Base-by-base conservation (phyloP, 2,113 vertebrate species). In the Osmerus mordax region DNA sequence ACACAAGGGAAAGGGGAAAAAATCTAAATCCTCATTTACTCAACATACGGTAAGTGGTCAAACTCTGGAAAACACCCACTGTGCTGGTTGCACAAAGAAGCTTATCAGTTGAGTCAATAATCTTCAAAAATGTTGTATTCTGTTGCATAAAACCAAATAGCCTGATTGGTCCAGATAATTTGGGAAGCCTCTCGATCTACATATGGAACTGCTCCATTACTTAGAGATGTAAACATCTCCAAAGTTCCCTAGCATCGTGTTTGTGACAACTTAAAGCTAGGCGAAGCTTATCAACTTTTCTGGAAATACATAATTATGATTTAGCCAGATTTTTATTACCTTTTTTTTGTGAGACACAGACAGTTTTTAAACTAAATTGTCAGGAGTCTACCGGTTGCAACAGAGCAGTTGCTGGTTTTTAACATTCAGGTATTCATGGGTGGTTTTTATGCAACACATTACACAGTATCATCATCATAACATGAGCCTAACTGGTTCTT, bases 31-130 rank as follows among this genome's bases (percentile, higher is more conserved):
- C 41, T 77, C 64, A 75, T 77, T 67, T 70, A 70, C 72, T 15
- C 52, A 67, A 72, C 80, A 69, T 70, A 90, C 90, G 90, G 90
- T 91, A 91, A 91, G 90, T 91, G 83, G 75, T 80, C 77, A 83
- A 76, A 29, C 55, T 77, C 28, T 75, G 86, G 72, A 79, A 84
- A 73, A 28, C 63, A 67, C 51, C 16, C 56, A 68, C 63, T 67
- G 62, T 74, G 69, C 87, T 91, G 89, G 87, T 91, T 91, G 89
- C 89, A 90, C 89, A 91, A 90, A 89, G 83, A 71, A 85, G 83
- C 85, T 73, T 67, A 67, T 52, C 47, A 63, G 25, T 77, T 55
- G 69, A 74, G 69, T 19, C 21, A 67, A 73, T 29, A 14, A 58
- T 58, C 77, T 65, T 60, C 25, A 69, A 61, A 77, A 76, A 81